phyloP scores from a whole-genome alignment of 2,888 invertebrate species.

The Calameuta pallipes region DNA sequence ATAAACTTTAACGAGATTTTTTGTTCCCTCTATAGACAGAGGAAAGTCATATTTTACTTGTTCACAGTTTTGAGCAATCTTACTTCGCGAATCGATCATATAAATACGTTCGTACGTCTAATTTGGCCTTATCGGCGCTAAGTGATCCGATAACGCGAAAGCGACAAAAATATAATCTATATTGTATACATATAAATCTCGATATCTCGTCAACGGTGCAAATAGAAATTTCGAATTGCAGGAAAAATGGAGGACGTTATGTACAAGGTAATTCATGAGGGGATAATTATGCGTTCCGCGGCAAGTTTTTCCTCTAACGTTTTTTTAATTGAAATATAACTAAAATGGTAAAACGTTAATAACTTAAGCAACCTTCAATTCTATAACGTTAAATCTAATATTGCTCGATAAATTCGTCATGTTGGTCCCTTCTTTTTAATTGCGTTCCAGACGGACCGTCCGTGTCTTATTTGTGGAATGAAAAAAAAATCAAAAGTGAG shows the following conservation, averaged over 20 bases:
- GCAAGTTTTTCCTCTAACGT: not conserved
- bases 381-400: constrained; percentile 3
- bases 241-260: not conserved
- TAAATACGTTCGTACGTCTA: no score
- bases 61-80: not conserved
- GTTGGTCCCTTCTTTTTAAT: not conserved
- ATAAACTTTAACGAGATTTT: not conserved
- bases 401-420: constrained; percentile 8
- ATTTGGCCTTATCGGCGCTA: not conserved
- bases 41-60: not conserved
- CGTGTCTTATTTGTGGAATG: not conserved
- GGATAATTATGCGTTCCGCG: not conserved
- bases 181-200: constrained; percentile 1
- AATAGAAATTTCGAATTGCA: not conserved
- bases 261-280: not conserved
- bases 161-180: not conserved
- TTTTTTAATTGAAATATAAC: not conserved
- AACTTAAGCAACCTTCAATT: constrained; percentile 1
- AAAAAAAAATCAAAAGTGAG: not conserved
- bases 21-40: not conserved
- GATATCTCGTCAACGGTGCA: not conserved
- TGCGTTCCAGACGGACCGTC: not conserved
- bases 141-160: no score
- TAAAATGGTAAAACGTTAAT: not conserved
- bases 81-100: not conserved